Evolutionary conservation across 2,113 vertebrate species (phyloP).

Genomic region (Aldabrachelys gigantea): DNA sequence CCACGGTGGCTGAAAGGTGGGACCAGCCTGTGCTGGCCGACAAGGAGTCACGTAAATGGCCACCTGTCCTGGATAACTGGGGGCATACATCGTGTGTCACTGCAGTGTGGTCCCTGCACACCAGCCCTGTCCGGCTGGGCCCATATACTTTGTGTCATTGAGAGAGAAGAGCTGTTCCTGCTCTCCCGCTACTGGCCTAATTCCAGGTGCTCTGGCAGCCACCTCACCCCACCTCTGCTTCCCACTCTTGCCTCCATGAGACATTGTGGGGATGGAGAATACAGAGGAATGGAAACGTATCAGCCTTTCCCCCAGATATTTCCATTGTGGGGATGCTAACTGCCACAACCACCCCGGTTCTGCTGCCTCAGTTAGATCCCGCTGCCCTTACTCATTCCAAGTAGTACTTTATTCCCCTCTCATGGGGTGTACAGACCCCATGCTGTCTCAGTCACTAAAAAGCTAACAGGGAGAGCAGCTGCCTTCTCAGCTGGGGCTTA

Average conservation of each 20-base stretch:
- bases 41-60: neutral
- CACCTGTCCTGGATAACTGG: neutral
- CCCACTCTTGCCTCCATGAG: neutral
- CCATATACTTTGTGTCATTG: neutral
- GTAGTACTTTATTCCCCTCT: neutral
- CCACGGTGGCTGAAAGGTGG: neutral
- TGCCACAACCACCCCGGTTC: too few relatives aligned
- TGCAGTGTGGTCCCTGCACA: neutral
- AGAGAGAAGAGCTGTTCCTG: neutral
- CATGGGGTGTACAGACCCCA: too few relatives aligned
- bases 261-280: neutral
- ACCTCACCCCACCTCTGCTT: neutral
- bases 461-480: too few relatives aligned
- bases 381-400: neutral
- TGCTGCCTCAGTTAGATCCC: neutral
- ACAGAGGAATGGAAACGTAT: neutral
- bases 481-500: too few relatives aligned
- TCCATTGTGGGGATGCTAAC: neutral
- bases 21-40: neutral
- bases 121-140: too few relatives aligned
- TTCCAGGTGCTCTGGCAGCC: neutral
- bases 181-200: neutral
- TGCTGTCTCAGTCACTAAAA: too few relatives aligned
- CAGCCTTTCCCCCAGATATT: neutral
- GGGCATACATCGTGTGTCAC: neutral